Conservation (phyloP, 2,113 vertebrate species). For the Ifrita kowaldi region DNA sequence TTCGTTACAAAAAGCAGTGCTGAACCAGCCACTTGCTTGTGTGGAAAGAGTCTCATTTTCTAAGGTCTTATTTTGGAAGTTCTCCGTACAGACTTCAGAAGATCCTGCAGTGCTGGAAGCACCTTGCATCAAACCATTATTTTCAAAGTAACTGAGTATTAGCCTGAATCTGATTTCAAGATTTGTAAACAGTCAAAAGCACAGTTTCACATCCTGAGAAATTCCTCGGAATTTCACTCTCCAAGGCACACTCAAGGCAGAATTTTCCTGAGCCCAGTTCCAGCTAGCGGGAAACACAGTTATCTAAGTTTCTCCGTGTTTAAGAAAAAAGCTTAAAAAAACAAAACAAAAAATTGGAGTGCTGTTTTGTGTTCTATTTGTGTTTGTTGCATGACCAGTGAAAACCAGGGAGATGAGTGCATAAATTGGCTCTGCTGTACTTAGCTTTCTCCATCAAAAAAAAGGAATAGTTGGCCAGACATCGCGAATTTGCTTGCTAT, state of each 20-base stretch:
- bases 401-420: neutral
- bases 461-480: neutral
- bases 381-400: neutral
- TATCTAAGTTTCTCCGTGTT: neutral
- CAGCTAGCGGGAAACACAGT: rapidly evolving
- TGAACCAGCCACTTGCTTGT: neutral
- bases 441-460: neutral
- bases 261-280: neutral
- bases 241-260: neutral
- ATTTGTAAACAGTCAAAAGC: neutral
- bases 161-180: neutral
- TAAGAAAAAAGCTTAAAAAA: no score
- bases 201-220: neutral
- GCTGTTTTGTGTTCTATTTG: rapidly evolving
- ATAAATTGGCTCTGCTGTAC: neutral
- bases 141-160: neutral
- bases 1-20: neutral
- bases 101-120: neutral
- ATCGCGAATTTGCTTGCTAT: neutral
- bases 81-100: neutral
- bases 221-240: neutral
- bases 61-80: neutral
- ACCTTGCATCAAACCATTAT: neutral
- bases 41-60: neutral
- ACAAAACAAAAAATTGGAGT: no score